A percentile compares a stretch with the other conserved stretches of the same genome.
Conservation (phyloP, 1,140 invertebrate genomes). For the Drosophila mayri region DNA sequence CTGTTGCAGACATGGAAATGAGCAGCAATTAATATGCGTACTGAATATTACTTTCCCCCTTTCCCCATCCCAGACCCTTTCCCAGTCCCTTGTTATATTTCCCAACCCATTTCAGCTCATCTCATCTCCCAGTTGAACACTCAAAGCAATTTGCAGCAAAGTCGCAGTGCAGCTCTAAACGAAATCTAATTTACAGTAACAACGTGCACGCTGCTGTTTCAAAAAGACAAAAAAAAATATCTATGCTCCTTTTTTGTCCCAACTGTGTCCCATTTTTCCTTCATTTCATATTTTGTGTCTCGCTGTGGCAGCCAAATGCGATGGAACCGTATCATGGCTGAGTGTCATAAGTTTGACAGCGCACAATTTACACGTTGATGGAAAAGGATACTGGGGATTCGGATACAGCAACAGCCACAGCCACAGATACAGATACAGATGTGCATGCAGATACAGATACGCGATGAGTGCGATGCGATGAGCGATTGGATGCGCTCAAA, state of each 20-base stretch:
- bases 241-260: slow-evolving; percentile 29
- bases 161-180: slow-evolving; percentile 55
- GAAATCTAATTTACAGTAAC: slow-evolving; percentile 77
- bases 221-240: background rate
- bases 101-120: slow-evolving; percentile 7
- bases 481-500: slow-evolving; percentile 6
- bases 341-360: slow-evolving; percentile 83
- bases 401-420: slow-evolving; percentile 11
- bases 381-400: slow-evolving; percentile 70
- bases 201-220: slow-evolving; percentile 44
- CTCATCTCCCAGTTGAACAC: slow-evolving; percentile 40
- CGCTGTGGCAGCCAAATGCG: slow-evolving; percentile 60
- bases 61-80: background rate
- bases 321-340: slow-evolving; percentile 68
- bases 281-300: slow-evolving; percentile 42
- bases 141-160: slow-evolving; percentile 56
- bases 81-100: background rate
- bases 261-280: slow-evolving; percentile 36
- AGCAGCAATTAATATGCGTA: slow-evolving; percentile 75
- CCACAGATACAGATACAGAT: slow-evolving; percentile 38
- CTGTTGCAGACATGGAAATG: slow-evolving; percentile 68
- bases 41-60: slow-evolving; percentile 37
- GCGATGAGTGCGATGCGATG: slow-evolving; percentile 13
- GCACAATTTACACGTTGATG: slow-evolving; percentile 81
- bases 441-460: slow-evolving; percentile 38